A percentile compares a stretch with the other conserved stretches of the same genome.
Conservation (phyloP, 2,797 vertebrate species). For the Eupleurogrammus muticus region DNA sequence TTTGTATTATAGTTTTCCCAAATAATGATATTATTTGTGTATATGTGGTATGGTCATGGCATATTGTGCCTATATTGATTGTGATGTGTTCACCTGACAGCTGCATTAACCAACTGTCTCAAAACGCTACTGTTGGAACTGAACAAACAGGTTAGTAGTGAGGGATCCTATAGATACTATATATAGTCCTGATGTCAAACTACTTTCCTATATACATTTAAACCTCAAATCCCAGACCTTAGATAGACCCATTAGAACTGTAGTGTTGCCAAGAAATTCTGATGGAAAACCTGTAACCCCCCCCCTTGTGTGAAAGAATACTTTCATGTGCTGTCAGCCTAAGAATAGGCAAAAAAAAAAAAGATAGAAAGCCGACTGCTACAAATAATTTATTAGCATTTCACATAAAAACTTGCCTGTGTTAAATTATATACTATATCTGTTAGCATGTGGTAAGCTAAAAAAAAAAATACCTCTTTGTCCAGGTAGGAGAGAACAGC, state of each 20-base stretch:
- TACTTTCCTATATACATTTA: background rate
- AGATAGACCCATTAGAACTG: too few species aligned
- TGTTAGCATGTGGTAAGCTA: conserved; percentile 1
- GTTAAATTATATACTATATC: background rate
- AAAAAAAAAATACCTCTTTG: conserved; percentile 88
- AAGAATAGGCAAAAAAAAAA: too few species aligned
- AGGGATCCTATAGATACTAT: background rate
- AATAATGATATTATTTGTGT: too few species aligned
- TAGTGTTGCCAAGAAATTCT: background rate
- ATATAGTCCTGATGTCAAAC: background rate
- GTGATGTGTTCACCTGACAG: too few species aligned
- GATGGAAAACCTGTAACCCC: background rate
- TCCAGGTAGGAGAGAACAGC: conserved; percentile 95
- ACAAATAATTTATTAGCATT: background rate
- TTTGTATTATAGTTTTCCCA: too few species aligned
- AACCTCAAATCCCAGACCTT: background rate
- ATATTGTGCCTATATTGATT: too few species aligned
- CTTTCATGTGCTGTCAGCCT: too few species aligned
- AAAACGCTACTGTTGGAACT: too few species aligned
- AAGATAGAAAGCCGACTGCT: background rate
- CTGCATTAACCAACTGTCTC: too few species aligned
- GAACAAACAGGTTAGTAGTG: too few species aligned
- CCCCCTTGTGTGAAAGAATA: background rate
- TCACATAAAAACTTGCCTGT: background rate
- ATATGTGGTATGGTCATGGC: too few species aligned